Base-by-base conservation (phyloP, 2,888 invertebrate species). In the Habroteleia sp. region DNA sequence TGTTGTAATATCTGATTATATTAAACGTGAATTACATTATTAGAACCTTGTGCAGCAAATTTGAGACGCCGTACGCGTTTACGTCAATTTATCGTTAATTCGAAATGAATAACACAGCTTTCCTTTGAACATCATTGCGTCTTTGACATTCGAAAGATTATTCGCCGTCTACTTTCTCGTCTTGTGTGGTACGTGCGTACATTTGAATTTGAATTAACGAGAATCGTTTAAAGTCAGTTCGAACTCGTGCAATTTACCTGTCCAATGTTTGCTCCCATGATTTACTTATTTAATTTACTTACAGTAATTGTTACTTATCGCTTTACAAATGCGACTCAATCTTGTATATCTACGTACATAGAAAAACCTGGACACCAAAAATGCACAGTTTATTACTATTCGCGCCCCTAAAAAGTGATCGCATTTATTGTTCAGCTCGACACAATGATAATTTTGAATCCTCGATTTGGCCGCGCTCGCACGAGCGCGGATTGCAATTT, bases 311-410 rank as follows among this genome's bases (percentile, higher is more conserved):
- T 66, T 58, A 50, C 39, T 65, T 58, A 66, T 66, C 66, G 58
- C 58, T 31, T 52, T 39, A 60, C 35, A 58, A 66, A 66, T 58
- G 60, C 66, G 60, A 66, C 60, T 60, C 27, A 46, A 39, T 25
- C 27, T 62, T 50, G 5, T 23, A 50, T 60, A 54, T 23, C 65
- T 73, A 63, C 50, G 13, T 16, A 63, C 46, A 46, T 60, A 60
- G 27, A 73, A 73, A 73, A 44, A 68, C 68, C 48, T 65, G 73
- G 58, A 65, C 65, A 73, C 73, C 65, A 66, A 68, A 56, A 68
- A 66, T 73, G 50, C 58, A 48, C 27, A 48, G 41, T 25, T 54
- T 25, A 25, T 20, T 4, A 37, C 17, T 29, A 10, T 5, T 2
- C 23, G 31, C 39, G 13, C 39, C 8, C 39, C 17, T 17, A 29